Percentiles rank a stretch among this genome's conserved stretches.
Evolutionary conservation across 2,113 vertebrate species (phyloP).

Genomic region (Corythoichthys haematopterus): DNA sequence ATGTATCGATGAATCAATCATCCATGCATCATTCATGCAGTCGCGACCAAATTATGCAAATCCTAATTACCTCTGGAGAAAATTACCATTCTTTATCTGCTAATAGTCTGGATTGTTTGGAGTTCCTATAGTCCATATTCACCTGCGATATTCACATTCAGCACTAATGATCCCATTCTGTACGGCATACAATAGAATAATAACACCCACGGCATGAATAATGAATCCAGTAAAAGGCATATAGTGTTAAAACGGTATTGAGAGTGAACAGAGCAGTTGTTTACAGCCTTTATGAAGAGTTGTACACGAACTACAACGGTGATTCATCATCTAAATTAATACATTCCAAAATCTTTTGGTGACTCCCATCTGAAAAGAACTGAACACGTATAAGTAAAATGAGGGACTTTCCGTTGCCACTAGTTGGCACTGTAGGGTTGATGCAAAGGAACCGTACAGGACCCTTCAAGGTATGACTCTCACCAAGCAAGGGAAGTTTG

Average conservation of each 20-base stretch:
- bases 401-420: too few relatives aligned
- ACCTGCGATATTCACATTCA: conserved; percentile 58
- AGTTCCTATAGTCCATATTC: conserved; percentile 45
- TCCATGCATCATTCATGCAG: conserved; percentile 60
- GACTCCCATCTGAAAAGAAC: conserved; percentile 30
- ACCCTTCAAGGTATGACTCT: too few relatives aligned
- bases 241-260: conserved; percentile 36
- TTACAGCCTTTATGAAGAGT: conserved; percentile 54
- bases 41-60: conserved; percentile 68
- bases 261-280: conserved; percentile 47
- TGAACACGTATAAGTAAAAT: too few relatives aligned
- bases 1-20: conserved; percentile 68
- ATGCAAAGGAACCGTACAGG: too few relatives aligned
- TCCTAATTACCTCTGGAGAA: conserved; percentile 66
- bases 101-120: conserved; percentile 66
- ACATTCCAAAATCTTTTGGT: background rate
- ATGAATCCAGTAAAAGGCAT: conserved; percentile 59
- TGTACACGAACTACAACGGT: conserved; percentile 21
- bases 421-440: too few relatives aligned
- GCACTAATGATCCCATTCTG: conserved; percentile 67
- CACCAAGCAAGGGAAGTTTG: too few relatives aligned
- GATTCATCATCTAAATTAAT: conserved; percentile 47
- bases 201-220: conserved; percentile 64
- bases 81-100: conserved; percentile 67
- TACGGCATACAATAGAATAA: conserved; percentile 59